These are phyloP conservation scores for Aphaenogaster ashmeadi DNA, from an alignment of 1,140 invertebrate genomes.

Conservation along the genomic window DNA sequence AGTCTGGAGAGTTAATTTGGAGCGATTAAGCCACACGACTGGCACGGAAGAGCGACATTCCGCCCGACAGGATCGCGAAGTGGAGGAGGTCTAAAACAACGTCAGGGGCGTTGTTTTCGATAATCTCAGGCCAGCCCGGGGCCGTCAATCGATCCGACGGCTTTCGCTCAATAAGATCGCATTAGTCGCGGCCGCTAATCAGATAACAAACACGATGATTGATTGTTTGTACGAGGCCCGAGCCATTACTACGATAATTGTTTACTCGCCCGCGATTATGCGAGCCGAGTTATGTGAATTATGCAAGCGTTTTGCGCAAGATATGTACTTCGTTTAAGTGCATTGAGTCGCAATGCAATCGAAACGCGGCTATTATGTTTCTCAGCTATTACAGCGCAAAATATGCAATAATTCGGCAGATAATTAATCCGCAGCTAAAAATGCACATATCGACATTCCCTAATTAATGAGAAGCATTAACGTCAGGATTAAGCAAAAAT, in stretches of 20 bases:
- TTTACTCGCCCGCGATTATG: slow-evolving; percentile 26
- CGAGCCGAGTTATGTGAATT: not conserved
- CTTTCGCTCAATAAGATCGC: slow-evolving; percentile 49
- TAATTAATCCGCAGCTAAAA: slow-evolving; percentile 4
- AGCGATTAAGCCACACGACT: slow-evolving; percentile 21
- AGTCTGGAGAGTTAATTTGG: slow-evolving; percentile 11
- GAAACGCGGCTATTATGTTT: not conserved
- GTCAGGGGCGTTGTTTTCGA: slow-evolving; percentile 18
- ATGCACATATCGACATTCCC: not conserved
- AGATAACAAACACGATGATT: slow-evolving; percentile 56
- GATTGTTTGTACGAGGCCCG: slow-evolving; percentile 30
- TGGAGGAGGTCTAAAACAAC: slow-evolving; percentile 27
- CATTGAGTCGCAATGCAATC: not conserved
- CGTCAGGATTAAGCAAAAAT: not conserved
- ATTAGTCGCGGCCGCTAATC: slow-evolving; percentile 45
- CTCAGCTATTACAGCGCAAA: not conserved
- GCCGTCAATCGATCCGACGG: not conserved
- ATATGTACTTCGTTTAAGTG: slow-evolving; percentile 25
- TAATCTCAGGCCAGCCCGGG: not conserved
- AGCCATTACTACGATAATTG: slow-evolving; percentile 48
- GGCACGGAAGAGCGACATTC: slow-evolving; percentile 3
- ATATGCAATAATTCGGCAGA: not conserved
- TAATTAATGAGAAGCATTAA: not conserved
- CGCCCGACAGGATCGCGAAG: not conserved
- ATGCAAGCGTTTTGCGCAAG: not conserved